Conservation (phyloP, 2,888 invertebrate genomes). For the Ceramica pisi region DNA sequence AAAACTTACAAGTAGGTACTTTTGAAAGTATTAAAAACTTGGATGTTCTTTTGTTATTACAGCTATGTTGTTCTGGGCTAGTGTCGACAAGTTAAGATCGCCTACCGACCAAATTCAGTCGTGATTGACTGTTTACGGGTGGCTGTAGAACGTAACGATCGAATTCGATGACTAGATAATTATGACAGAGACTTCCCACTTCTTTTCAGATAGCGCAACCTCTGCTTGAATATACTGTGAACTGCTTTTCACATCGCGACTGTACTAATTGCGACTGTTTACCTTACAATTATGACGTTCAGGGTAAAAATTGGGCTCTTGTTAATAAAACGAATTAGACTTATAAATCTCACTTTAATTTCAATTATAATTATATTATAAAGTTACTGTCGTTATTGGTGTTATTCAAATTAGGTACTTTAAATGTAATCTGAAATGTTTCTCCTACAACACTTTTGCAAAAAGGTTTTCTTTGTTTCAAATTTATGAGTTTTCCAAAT, state of each 20-base stretch:
- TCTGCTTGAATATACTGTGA: neutral
- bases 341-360: neutral
- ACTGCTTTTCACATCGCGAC: neutral
- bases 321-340: neutral
- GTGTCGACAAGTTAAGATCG: no score
- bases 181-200: no score
- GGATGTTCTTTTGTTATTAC: conserved; percentile 1
- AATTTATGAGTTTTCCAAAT: neutral
- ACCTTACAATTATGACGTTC: neutral
- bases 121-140: no score
- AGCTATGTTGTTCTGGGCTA: neutral
- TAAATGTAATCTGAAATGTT: no score
- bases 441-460: neutral
- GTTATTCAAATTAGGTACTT: no score
- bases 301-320: neutral
- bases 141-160: no score
- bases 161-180: no score
- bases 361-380: neutral
- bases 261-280: conserved; percentile 6
- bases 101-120: no score
- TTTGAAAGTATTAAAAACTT: conserved; percentile 42
- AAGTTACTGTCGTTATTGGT: no score
- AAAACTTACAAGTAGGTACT: conserved; percentile 46
- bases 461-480: neutral
- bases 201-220: neutral